Percentiles rank a stretch among this genome's conserved stretches.
phyloP scores from a whole-genome alignment of 2,888 invertebrate species.

The Lasius fuliginosus region DNA sequence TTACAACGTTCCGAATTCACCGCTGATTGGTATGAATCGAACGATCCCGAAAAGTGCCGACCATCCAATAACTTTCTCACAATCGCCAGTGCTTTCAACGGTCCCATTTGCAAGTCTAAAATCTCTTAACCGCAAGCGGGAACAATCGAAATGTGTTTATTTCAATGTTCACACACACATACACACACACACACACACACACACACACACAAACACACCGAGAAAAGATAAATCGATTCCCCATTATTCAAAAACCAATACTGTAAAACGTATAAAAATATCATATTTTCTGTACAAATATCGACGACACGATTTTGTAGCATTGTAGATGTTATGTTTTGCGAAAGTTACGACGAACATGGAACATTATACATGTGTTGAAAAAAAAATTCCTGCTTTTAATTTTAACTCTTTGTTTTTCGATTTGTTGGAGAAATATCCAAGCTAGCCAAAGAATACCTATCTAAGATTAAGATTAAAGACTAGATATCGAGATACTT shows the following conservation, averaged over 20 bases:
- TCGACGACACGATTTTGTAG: background rate
- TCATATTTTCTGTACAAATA: background rate
- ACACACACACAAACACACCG: too few species aligned
- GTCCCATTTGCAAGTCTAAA: slow-evolving; percentile 65
- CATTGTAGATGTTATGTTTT: background rate
- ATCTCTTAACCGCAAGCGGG: slow-evolving; percentile 46
- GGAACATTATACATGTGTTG: background rate
- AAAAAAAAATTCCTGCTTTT: background rate
- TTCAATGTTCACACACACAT: background rate
- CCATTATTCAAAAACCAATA: background rate
- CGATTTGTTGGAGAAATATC: background rate
- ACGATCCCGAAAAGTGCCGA: slow-evolving; percentile 61
- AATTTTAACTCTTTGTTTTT: background rate
- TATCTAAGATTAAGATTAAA: background rate
- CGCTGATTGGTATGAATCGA: slow-evolving; percentile 56
- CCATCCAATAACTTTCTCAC: slow-evolving; percentile 63
- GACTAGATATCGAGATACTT: background rate
- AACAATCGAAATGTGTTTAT: slow-evolving; percentile 42
- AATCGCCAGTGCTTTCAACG: slow-evolving; percentile 54
- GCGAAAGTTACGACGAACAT: background rate
- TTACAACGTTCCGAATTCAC: slow-evolving; percentile 45
- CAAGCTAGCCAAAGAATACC: background rate
- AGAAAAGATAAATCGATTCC: background rate
- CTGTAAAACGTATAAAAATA: background rate
- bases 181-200: background rate